phyloP scores from a whole-genome alignment of 2,888 invertebrate species.

The Neocrepidodera transversa region DNA sequence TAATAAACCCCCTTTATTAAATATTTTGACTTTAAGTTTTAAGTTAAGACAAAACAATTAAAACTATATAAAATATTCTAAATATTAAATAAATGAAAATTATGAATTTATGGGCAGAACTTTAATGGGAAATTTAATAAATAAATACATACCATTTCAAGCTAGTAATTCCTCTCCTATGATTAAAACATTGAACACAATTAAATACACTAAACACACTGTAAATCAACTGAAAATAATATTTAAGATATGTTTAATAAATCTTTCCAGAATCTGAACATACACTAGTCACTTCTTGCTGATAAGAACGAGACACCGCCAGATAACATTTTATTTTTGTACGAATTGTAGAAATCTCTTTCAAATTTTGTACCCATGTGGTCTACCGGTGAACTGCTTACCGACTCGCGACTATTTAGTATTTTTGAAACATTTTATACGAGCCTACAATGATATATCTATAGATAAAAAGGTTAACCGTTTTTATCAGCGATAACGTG shows the following conservation, averaged over 20 bases:
- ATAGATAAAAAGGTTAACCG: conserved; percentile 22
- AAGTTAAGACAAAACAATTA: too few relatives aligned
- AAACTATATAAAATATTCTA: too few relatives aligned
- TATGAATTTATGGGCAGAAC: too few relatives aligned
- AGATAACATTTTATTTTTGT: conserved; percentile 36
- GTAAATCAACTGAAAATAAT: background rate
- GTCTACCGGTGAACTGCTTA: conserved; percentile 9
- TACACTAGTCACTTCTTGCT: conserved; percentile 33
- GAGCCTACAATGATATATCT: background rate
- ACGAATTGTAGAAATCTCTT: conserved; percentile 30
- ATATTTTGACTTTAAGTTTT: too few relatives aligned
- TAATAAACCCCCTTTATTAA: too few relatives aligned
- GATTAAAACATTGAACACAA: conserved; percentile 12
- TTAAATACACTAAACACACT: conserved; percentile 7
- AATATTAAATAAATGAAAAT: background rate
- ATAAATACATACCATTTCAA: conserved; percentile 24
- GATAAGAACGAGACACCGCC: conserved; percentile 36
- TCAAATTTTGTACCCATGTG: conserved; percentile 5
- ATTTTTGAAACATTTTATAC: conserved; percentile 12
- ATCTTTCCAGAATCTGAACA: conserved; percentile 19
- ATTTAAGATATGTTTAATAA: conserved; percentile 6
- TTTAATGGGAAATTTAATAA: too few relatives aligned
- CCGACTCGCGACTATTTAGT: background rate
- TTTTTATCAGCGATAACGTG: conserved; percentile 29
- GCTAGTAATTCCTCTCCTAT: conserved; percentile 14